These are phyloP conservation scores for Mamestra brassicae DNA, from an alignment of 2,888 invertebrate genomes.

Conservation along the genomic window DNA sequence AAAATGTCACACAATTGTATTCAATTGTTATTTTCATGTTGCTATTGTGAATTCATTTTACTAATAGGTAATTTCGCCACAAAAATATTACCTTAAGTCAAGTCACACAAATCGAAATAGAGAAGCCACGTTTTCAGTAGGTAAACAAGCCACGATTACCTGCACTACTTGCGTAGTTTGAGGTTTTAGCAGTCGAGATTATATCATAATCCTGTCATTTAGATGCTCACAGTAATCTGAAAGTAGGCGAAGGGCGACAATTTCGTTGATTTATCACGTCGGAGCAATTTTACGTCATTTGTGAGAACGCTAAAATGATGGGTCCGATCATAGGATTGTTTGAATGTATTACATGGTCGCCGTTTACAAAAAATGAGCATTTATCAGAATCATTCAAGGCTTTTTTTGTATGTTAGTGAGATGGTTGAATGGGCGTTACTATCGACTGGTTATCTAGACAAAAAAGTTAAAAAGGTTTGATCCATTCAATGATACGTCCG, in stretches of 20 bases:
- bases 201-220: conserved; percentile 43
- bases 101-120: conserved; percentile 17
- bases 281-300: conserved; percentile 62
- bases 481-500: background rate
- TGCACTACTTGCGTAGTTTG: conserved; percentile 19
- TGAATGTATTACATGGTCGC: conserved; percentile 74
- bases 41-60: no score
- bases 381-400: conserved; percentile 51
- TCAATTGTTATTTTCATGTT: background rate
- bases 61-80: background rate
- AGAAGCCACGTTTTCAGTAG: background rate
- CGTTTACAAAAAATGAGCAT: conserved; percentile 55
- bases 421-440: conserved; percentile 36
- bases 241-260: conserved; percentile 74
- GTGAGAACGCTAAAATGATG: conserved; percentile 64
- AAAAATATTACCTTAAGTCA: background rate
- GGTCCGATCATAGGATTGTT: conserved; percentile 63
- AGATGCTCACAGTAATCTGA: conserved; percentile 41
- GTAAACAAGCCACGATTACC: conserved; percentile 13
- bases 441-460: conserved; percentile 28
- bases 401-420: conserved; percentile 21
- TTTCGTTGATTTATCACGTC: conserved; percentile 61
- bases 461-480: conserved; percentile 16
- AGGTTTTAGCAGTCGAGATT: conserved; percentile 30
- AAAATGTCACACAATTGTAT: conserved; percentile 7